Percentiles rank a stretch among this genome's conserved stretches.
These are phyloP conservation scores for Branchinecta lindahli DNA, from an alignment of 1,140 invertebrate genomes.

Conservation along the genomic window DNA sequence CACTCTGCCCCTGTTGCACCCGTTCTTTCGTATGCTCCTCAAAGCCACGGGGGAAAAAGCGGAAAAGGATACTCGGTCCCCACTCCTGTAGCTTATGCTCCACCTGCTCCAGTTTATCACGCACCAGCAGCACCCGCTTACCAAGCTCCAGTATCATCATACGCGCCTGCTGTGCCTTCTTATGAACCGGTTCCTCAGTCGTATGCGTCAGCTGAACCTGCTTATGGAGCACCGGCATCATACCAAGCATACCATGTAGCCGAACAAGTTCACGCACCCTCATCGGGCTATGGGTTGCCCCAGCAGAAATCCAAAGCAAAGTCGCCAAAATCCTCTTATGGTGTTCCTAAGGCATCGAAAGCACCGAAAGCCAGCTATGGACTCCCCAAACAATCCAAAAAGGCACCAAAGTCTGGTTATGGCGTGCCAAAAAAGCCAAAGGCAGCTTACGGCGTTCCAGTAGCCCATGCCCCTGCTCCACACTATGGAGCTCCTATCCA, in stretches of 20 bases:
- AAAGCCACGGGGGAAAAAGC: neutral
- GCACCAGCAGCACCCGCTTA: too few relatives aligned
- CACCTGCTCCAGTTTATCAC: neutral
- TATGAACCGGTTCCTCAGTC: neutral
- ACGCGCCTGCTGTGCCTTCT: neutral
- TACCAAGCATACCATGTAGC: neutral
- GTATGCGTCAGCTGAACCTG: neutral
- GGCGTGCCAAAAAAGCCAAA: neutral
- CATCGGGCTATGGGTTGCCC: conserved; percentile 1
- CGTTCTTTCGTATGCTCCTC: neutral
- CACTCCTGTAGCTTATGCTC: neutral
- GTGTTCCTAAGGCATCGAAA: neutral
- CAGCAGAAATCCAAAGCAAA: neutral
- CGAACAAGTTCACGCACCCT: neutral
- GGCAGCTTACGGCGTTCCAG: neutral
- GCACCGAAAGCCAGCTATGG: neutral
- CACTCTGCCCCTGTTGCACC: neutral
- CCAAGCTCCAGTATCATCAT: neutral
- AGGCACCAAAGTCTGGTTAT: neutral
- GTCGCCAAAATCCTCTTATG: neutral
- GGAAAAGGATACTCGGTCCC: neutral
- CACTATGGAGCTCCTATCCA: neutral
- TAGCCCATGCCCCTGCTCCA: neutral
- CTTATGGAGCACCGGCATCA: neutral
- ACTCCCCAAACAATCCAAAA: neutral